Evolutionary conservation across 2,888 invertebrate genomes (phyloP), one percentile per base, ranked within the genome.

Genomic region (Netelia inedita): DNA sequence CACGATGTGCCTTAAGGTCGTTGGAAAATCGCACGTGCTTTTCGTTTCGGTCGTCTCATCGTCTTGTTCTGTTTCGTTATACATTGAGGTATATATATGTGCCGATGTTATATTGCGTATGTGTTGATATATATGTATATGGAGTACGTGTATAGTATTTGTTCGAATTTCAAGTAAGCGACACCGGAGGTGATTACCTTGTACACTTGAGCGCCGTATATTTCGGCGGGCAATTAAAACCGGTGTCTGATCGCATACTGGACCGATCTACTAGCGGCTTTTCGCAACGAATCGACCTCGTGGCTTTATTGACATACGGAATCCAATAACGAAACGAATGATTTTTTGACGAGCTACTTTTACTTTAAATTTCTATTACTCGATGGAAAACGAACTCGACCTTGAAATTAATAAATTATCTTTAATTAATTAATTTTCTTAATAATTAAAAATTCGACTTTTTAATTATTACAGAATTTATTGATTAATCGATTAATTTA

Each of bases 1-100:
- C 59, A 16, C 11, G 55, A 65, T 78, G 53, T 71, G 50, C 57
- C 19, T 65, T 57, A 71, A 53, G 61, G 23, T 82, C 57, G 63
- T 35, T 50, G 21, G 43, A 41, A 78, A 78, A 69, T 73, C 59
- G 68, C 76, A 72, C 57, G 82, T 82, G 72, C 81, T 82, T 46
- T 57, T 69, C 23, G 59, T 50, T 43, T 11, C 23, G 28, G 35
- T 50, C 59, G 43, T 59, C 19, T 35, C 1, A 28, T n/a, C 16
- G 1, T 16, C n/a, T 8, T 35, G 5, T 35, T 28, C 5, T 35
- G 5, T 35, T 35, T 35, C 35, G 35, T 35, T 35, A 35, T 35
- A 35, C 35, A 35, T 6, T 23, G 23, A 2, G 23, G 2, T 23
- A 23, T 23, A 23, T 23, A 23, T 23, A 23, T 23, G 23, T 23